Conservation (phyloP, 2,113 vertebrate genomes). For the Nicator chloris region DNA sequence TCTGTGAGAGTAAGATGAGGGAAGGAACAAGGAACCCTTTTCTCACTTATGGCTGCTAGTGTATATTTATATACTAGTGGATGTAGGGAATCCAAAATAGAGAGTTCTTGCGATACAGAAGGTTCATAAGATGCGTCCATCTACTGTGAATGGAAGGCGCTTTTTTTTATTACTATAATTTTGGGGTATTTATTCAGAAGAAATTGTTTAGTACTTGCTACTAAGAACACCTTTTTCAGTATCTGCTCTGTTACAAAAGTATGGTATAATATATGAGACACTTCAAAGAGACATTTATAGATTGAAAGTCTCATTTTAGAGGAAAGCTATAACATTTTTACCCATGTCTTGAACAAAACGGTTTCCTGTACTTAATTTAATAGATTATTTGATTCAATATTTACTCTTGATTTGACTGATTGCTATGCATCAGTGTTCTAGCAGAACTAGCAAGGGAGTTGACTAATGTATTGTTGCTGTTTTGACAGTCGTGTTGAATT, state of each 20-base stretch:
- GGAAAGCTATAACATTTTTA: neutral
- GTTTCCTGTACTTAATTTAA: neutral
- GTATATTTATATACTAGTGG: neutral
- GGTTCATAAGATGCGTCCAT: neutral
- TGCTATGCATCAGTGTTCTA: neutral
- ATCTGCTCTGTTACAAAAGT: neutral
- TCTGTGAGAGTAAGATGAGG: neutral
- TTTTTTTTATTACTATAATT: neutral
- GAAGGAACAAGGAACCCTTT: neutral
- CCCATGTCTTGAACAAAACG: neutral
- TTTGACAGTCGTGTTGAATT: constrained; percentile 91
- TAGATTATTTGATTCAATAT: neutral
- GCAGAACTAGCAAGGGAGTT: neutral
- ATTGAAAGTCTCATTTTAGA: neutral
- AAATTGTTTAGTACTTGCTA: neutral
- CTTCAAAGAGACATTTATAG: neutral
- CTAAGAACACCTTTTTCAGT: neutral
- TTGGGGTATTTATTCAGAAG: neutral
- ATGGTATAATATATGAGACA: neutral
- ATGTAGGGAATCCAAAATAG: neutral
- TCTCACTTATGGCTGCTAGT: neutral
- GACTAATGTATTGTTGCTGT: constrained; percentile 34
- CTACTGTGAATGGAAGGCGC: neutral
- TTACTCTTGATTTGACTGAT: neutral
- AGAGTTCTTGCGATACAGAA: neutral